phyloP scores from a whole-genome alignment of 2,888 invertebrate species.

The Drosophila anceps region DNA sequence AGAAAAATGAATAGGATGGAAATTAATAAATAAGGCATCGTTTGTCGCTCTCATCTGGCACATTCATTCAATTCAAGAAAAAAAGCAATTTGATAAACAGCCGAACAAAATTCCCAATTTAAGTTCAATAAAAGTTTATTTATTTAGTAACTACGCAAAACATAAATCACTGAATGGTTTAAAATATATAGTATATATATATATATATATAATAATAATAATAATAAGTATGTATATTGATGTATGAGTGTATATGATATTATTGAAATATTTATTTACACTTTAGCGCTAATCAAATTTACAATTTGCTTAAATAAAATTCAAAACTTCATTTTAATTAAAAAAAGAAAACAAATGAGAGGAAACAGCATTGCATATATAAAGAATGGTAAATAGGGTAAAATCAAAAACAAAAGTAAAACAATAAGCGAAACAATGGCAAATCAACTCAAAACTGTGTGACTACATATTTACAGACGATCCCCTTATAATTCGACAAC shows the following conservation, averaged over 20 bases:
- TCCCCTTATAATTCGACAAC: slow-evolving; percentile 61
- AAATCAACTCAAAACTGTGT: slow-evolving; percentile 69
- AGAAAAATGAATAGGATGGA: not conserved
- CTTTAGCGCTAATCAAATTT: slow-evolving; percentile 78
- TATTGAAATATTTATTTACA: slow-evolving; percentile 79
- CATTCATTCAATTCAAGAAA: not conserved
- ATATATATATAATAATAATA: slow-evolving; percentile 47
- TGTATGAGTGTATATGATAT: slow-evolving; percentile 73
- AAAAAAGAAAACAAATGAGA: slow-evolving; percentile 64
- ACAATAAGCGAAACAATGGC: slow-evolving; percentile 69
- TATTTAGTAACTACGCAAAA: slow-evolving; percentile 74
- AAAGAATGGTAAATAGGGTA: slow-evolving; percentile 35
- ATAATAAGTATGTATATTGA: slow-evolving; percentile 70
- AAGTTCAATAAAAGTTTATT: slow-evolving; percentile 76
- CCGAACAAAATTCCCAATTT: slow-evolving; percentile 20
- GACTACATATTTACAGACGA: slow-evolving; percentile 80
- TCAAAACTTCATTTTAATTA: slow-evolving; percentile 65
- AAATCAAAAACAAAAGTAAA: slow-evolving; percentile 58
- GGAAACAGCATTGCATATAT: slow-evolving; percentile 60
- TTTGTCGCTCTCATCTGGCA: not conserved
- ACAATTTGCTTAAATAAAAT: slow-evolving; percentile 75
- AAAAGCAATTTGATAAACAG: not conserved
- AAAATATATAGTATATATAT: slow-evolving; percentile 62
- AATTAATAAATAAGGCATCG: not conserved
- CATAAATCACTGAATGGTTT: slow-evolving; percentile 65